phyloP scores from a whole-genome alignment of 2,888 invertebrate species.

The Bunonema sp. region DNA sequence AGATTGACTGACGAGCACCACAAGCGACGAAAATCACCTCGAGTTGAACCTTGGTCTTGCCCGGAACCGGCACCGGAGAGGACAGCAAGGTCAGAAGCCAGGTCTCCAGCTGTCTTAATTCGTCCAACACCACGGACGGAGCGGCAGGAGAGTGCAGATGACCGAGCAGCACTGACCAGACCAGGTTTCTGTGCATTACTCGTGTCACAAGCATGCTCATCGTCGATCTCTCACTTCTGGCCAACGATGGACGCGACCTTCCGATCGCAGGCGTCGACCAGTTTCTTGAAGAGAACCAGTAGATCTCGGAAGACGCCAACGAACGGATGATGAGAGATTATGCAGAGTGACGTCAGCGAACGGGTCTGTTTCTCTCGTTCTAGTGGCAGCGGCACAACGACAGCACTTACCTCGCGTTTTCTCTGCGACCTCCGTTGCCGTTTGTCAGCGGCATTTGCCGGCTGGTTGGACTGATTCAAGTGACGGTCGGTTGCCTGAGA shows the following conservation, averaged over 20 bases:
- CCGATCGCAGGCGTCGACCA: constrained; percentile 94
- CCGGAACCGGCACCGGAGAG: constrained; percentile 91
- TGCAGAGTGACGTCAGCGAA: constrained; percentile 84
- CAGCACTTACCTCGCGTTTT: constrained; percentile 4
- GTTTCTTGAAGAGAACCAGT: constrained; percentile 77
- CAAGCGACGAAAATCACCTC: constrained; percentile 16
- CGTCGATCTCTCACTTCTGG: background rate
- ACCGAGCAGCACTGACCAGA: constrained; percentile 79
- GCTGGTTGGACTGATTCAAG: background rate
- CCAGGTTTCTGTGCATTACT: constrained; percentile 61
- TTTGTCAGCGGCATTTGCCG: background rate
- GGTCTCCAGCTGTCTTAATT: constrained; percentile 91
- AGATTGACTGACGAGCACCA: background rate
- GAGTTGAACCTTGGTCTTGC: constrained; percentile 66
- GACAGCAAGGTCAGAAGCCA: constrained; percentile 90
- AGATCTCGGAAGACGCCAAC: constrained; percentile 95
- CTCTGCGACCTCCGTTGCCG: background rate
- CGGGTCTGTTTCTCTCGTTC: constrained; percentile 5
- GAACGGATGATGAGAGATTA: constrained; percentile 96
- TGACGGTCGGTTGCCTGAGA: background rate
- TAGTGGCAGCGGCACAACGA: constrained; percentile 1
- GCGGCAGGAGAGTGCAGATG: constrained; percentile 42
- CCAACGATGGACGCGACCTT: background rate
- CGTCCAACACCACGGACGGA: constrained; percentile 76
- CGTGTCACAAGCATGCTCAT: background rate